Conservation (phyloP, 2,113 vertebrate species). For the Poecile atricapillus region DNA sequence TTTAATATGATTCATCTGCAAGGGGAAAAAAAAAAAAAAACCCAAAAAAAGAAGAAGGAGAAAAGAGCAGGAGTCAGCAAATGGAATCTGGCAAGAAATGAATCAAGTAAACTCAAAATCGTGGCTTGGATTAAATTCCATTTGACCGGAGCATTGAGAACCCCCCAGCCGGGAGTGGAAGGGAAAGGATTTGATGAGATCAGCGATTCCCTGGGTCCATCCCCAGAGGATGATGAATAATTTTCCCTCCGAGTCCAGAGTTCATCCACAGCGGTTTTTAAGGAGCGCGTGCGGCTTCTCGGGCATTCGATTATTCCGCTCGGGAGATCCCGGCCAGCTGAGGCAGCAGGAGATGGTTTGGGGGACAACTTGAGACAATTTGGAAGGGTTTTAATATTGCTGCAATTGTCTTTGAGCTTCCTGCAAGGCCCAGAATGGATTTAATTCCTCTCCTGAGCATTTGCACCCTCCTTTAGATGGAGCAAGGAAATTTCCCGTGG, state of each 20-base stretch:
- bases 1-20: background rate
- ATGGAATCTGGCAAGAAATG: slow-evolving; percentile 38
- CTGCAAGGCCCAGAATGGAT: background rate
- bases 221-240: slow-evolving; percentile 2
- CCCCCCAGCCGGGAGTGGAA: background rate
- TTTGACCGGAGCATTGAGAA: background rate
- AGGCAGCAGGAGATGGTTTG: background rate
- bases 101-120: slow-evolving; percentile 40
- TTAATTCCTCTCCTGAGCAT: background rate
- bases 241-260: background rate
- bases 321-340: background rate
- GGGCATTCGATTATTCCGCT: background rate
- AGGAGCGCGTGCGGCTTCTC: background rate
- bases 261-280: background rate
- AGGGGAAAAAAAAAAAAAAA: background rate
- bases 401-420: background rate
- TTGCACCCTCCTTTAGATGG: accelerated
- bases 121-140: slow-evolving; percentile 2
- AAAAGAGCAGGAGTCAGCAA: background rate
- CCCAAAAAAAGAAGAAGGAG: background rate
- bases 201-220: background rate
- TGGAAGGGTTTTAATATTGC: background rate
- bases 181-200: background rate
- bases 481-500: background rate
- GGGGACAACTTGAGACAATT: background rate